Evolutionary conservation across 2,888 invertebrate genomes (phyloP).

Genomic region (Corbicula japonica): DNA sequence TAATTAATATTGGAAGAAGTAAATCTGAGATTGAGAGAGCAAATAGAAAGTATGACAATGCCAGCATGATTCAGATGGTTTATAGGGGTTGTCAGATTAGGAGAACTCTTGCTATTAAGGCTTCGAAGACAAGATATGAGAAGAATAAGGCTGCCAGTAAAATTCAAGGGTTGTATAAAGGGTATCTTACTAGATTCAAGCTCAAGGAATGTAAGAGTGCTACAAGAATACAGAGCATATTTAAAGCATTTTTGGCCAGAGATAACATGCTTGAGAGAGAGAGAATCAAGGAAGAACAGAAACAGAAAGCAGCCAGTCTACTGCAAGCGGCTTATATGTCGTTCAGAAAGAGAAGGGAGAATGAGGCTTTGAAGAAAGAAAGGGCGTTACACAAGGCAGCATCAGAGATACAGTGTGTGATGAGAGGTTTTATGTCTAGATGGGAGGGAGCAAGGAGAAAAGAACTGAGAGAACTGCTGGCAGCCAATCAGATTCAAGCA

Average conservation of each 20-base stretch:
- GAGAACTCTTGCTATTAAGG: slow-evolving; percentile 46
- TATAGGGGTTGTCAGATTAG: slow-evolving; percentile 53
- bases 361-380: slow-evolving; percentile 32
- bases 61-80: slow-evolving; percentile 55
- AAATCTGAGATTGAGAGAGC: slow-evolving; percentile 64
- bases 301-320: slow-evolving; percentile 23
- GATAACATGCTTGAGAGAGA: slow-evolving; percentile 20
- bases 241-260: slow-evolving; percentile 41
- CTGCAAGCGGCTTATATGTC: slow-evolving; percentile 20
- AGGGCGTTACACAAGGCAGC: slow-evolving; percentile 41
- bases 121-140: slow-evolving; percentile 38
- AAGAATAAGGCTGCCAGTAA: slow-evolving; percentile 47
- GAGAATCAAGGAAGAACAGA: slow-evolving; percentile 4
- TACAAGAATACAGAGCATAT: slow-evolving; percentile 41
- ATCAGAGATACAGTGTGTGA: slow-evolving; percentile 33
- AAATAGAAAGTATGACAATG: slow-evolving; percentile 43
- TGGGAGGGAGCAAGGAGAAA: slow-evolving; percentile 28
- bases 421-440: slow-evolving; percentile 37
- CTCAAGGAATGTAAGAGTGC: slow-evolving; percentile 23
- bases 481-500: slow-evolving; percentile 39
- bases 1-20: slow-evolving; percentile 61
- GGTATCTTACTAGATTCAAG: slow-evolving; percentile 30
- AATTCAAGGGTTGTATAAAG: slow-evolving; percentile 48
- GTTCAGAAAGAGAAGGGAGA: slow-evolving; percentile 11
- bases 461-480: slow-evolving; percentile 1